Evolutionary conservation across 1,140 invertebrate genomes (phyloP).

Genomic region (Drosophila repleta): DNA sequence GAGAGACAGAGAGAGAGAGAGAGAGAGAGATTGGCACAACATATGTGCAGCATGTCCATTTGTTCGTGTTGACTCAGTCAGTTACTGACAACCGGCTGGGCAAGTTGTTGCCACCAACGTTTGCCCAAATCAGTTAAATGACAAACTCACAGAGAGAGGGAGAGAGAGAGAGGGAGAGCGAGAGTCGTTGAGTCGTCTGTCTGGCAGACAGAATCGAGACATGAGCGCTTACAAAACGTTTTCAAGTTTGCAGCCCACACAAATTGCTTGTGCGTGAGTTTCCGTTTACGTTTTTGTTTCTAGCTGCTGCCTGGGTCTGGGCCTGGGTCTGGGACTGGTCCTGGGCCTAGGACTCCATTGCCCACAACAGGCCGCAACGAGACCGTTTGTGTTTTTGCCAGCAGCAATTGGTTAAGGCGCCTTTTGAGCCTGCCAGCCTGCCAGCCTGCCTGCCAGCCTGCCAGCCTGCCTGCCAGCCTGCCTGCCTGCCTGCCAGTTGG

Average conservation of each 20-base stretch:
- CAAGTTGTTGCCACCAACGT: conserved; percentile 26
- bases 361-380: conserved; percentile 40
- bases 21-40: conserved; percentile 19
- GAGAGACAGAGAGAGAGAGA: too few species aligned
- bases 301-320: background rate
- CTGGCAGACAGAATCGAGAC: conserved; percentile 42
- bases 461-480: conserved; percentile 1
- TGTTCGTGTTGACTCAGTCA: conserved; percentile 44
- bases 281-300: conserved; percentile 33
- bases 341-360: conserved; percentile 11
- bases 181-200: background rate
- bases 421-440: conserved; percentile 11
- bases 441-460: conserved; percentile 3
- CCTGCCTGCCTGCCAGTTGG: conserved; percentile 1
- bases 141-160: conserved; percentile 47
- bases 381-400: conserved; percentile 28
- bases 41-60: conserved; percentile 50
- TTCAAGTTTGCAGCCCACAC: conserved; percentile 46
- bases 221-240: conserved; percentile 65
- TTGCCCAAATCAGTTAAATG: conserved; percentile 56
- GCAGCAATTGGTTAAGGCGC: conserved; percentile 35
- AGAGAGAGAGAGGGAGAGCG: conserved; percentile 21
- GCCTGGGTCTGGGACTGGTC: too few species aligned
- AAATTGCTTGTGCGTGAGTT: conserved; percentile 38
- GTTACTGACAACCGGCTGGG: conserved; percentile 32